Conservation (phyloP, 2,888 invertebrate species). For the Mythimna loreyi region DNA sequence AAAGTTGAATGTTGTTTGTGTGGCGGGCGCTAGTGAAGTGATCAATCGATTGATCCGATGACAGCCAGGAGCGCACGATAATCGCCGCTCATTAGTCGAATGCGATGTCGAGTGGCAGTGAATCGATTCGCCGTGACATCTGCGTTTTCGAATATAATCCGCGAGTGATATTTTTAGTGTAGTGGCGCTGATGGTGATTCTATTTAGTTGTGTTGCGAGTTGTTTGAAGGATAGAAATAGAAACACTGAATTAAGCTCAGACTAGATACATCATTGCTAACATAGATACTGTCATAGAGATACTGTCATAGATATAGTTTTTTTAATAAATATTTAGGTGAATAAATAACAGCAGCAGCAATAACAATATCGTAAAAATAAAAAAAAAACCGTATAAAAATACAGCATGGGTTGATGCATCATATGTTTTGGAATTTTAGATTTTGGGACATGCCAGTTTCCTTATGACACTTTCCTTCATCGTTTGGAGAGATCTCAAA, state of each 20-base stretch:
- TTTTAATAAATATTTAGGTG: too few relatives aligned
- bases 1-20: slow-evolving; percentile 57
- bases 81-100: slow-evolving; percentile 83
- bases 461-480: too few relatives aligned
- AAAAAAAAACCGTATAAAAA: too few relatives aligned
- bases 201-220: slow-evolving; percentile 40
- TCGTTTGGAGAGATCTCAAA: too few relatives aligned
- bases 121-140: slow-evolving; percentile 75
- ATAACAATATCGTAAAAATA: too few relatives aligned
- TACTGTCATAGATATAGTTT: too few relatives aligned
- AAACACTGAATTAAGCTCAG: not conserved
- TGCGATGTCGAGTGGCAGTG: slow-evolving; percentile 66
- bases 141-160: slow-evolving; percentile 68
- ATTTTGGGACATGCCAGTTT: too few relatives aligned
- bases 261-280: too few relatives aligned
- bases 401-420: too few relatives aligned
- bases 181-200: slow-evolving; percentile 57
- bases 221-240: not conserved
- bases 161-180: slow-evolving; percentile 64
- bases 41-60: slow-evolving; percentile 83
- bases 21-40: slow-evolving; percentile 50
- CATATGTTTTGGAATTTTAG: too few relatives aligned
- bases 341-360: too few relatives aligned
- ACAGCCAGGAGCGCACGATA: slow-evolving; percentile 82
- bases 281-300: too few relatives aligned